phyloP scores from a whole-genome alignment of 2,888 invertebrate genomes.

The Steromphala cineraria region DNA sequence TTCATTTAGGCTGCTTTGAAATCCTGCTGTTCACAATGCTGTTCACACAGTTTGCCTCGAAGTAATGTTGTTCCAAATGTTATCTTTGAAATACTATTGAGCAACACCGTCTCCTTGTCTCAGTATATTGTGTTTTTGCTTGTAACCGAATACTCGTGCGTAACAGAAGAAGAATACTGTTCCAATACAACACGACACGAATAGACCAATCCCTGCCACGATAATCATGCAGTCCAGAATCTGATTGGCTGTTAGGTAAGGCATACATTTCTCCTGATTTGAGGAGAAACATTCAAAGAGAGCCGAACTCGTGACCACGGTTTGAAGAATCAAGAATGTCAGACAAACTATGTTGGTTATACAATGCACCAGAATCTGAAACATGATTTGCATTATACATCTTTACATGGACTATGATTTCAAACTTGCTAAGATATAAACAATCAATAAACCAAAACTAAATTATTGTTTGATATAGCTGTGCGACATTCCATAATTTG shows the following conservation, averaged over 20 bases:
- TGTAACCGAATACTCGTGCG: conserved; percentile 5
- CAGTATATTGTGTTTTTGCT: not conserved
- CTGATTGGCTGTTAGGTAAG: not conserved
- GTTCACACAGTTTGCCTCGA: too few species aligned
- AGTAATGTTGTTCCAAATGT: too few species aligned
- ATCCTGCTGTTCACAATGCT: too few species aligned
- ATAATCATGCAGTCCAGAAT: not conserved
- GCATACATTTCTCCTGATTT: not conserved
- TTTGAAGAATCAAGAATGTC: not conserved
- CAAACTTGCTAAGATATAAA: too few species aligned
- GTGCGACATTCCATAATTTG: too few species aligned
- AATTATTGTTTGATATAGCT: too few species aligned
- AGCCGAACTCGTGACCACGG: not conserved
- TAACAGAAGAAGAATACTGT: not conserved
- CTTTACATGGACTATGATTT: too few species aligned
- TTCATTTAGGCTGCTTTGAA: too few species aligned
- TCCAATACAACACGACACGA: not conserved
- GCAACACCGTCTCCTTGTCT: too few species aligned
- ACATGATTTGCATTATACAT: not conserved
- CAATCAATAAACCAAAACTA: too few species aligned
- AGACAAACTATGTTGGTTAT: not conserved
- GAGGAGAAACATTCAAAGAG: not conserved
- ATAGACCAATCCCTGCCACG: not conserved
- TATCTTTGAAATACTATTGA: too few species aligned
- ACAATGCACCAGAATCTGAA: not conserved